Conservation (phyloP, 2,797 vertebrate genomes). For the Cyprinodon diabolis region DNA sequence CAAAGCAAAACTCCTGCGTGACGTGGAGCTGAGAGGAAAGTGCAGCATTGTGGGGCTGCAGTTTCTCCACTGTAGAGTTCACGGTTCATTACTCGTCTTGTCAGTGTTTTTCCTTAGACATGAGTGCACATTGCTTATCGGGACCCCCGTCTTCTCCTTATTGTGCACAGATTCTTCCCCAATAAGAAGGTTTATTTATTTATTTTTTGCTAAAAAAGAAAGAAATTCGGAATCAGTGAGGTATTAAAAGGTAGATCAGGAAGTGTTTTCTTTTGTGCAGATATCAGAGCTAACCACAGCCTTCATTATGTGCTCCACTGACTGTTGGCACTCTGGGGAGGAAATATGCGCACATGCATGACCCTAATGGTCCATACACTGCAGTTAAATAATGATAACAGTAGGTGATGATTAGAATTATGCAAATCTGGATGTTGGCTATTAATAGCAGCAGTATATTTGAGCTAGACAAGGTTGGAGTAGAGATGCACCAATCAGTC, state of each 20-base stretch:
- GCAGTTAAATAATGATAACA: slow-evolving; percentile 78
- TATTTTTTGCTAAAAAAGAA: background rate
- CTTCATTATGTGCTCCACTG: slow-evolving; percentile 79
- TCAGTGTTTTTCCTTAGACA: slow-evolving; percentile 93
- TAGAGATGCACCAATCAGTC: background rate
- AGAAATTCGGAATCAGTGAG: slow-evolving; percentile 45
- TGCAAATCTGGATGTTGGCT: slow-evolving; percentile 70
- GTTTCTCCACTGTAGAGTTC: slow-evolving; percentile 78
- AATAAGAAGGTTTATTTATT: slow-evolving; percentile 49
- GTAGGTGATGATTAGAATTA: slow-evolving; percentile 73
- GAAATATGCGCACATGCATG: slow-evolving; percentile 68
- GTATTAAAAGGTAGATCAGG: slow-evolving; percentile 74
- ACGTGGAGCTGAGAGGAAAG: slow-evolving; percentile 59
- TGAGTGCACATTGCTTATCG: slow-evolving; percentile 93
- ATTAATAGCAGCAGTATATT: slow-evolving; percentile 58
- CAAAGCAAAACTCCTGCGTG: slow-evolving; percentile 64
- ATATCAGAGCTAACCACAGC: slow-evolving; percentile 75
- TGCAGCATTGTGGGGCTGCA: slow-evolving; percentile 71
- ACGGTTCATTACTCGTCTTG: slow-evolving; percentile 95
- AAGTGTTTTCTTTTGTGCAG: slow-evolving; percentile 74
- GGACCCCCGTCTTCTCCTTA: slow-evolving; percentile 46
- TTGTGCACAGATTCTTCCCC: slow-evolving; percentile 56
- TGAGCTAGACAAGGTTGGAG: slow-evolving; percentile 40
- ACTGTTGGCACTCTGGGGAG: slow-evolving; percentile 74
- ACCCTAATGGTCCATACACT: slow-evolving; percentile 75